Evolutionary conservation across 2,113 vertebrate genomes (phyloP), one percentile per base, ranked within the genome.

Genomic region (Cygnus buccinator): DNA sequence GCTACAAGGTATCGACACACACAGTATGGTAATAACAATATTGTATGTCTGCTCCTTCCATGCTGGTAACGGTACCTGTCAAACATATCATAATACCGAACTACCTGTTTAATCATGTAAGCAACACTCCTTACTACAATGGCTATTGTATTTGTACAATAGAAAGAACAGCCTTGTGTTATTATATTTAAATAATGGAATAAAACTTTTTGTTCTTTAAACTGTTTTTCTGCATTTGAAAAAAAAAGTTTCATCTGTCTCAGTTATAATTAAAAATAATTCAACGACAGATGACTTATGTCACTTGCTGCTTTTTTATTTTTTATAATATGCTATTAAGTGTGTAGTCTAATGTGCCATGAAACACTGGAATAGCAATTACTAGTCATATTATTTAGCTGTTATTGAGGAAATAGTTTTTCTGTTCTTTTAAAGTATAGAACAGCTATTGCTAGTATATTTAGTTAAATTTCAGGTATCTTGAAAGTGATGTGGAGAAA

Each of bases 81-180:
- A 95, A 86, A 95, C 58, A 35, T 65, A 89, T 89, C 83, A 86
- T 86, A 93, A 91, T 75, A 48, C 67, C 82, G 44, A 86, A 72
- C 94, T 77, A 67, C 50, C 92, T 89, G 28, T 86, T 93, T 96
- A 92, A 93, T 92, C 89, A 37, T 87, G 93, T 79, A 88, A 79
- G 83, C 77, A 92, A 50, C 35, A 33, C 70, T 89, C 43, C 83
- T 95, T 82, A 39, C 81, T 84, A 57, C 88, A 94, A 89, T 78
- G 66, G 46, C 84, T 94, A 58, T 95, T 94, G 88, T 84, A 82
- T 84, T 89, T 82, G 39, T 90, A 73, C 71, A 87, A 55, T 82
- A 55, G 58, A 58, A 94, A 74, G 90, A 88, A 77, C 55, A 94
- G 66, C 44, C 23, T 28, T 62, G 43, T 6, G 0, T 77, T 93